Evolutionary conservation across 2,113 vertebrate species (phyloP).

Genomic region (mouse (Mus musculus)): GRCm39 chr13:117593501-117594000

Average conservation of each 20-base stretch:
- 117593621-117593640: neutral
- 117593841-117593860: neutral
- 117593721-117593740: neutral
- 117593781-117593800: neutral
- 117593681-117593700: neutral
- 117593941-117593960: too few species aligned
- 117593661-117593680: neutral
- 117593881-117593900: neutral
- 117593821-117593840: neutral
- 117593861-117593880: neutral
- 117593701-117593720: neutral
- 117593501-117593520: neutral
- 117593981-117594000: too few species aligned
- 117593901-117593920: too few species aligned
- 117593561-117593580: neutral
- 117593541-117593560: neutral
- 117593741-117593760: neutral
- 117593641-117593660: constrained; percentile 1
- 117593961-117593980: too few species aligned
- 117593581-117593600: neutral
- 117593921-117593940: too few species aligned
- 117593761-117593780: neutral
- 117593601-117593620: neutral
- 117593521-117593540: constrained; percentile 7
- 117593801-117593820: too few species aligned